A percentile compares a stretch with the other conserved stretches of the same genome.
These are phyloP conservation scores for Prochilodus magdalenae DNA, from an alignment of 2,113 vertebrate genomes.

Conservation along the genomic window DNA sequence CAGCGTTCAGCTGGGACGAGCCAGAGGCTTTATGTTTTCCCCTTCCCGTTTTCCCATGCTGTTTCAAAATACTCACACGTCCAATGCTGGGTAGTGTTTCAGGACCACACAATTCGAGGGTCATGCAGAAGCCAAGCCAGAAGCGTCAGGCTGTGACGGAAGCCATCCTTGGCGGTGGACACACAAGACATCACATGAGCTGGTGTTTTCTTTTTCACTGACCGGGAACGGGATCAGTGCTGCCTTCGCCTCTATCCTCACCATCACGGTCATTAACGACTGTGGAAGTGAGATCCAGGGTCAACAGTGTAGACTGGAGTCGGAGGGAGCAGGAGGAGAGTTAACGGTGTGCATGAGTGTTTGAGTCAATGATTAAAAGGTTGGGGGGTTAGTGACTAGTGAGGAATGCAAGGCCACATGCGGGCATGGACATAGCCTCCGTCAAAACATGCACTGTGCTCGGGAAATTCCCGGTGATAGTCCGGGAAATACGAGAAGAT, in stretches of 20 bases:
- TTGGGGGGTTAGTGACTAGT: constrained; percentile 33
- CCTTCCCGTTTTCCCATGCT: not conserved
- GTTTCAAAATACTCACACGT: constrained; percentile 4
- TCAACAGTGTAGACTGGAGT: not conserved
- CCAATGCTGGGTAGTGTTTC: not conserved
- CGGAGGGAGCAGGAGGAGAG: not conserved
- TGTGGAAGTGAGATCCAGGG: not conserved
- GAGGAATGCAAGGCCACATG: constrained; percentile 35
- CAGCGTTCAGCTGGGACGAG: not conserved
- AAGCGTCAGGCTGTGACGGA: not conserved
- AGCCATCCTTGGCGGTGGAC: not conserved
- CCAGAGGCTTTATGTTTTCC: constrained; percentile 3
- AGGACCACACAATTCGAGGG: not conserved
- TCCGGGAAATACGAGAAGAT: not conserved
- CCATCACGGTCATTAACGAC: not conserved
- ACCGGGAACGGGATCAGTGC: not conserved
- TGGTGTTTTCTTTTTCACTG: not conserved
- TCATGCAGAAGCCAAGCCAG: not conserved
- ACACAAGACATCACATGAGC: not conserved
- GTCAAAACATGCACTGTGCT: constrained; percentile 16
- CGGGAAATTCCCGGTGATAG: constrained; percentile 15
- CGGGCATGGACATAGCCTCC: constrained; percentile 10
- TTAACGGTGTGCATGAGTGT: not conserved
- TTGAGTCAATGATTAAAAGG: constrained; percentile 48
- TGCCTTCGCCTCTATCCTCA: not conserved